Evolutionary conservation across 1,140 invertebrate genomes (phyloP).

Genomic region (Brachionus koreanus): DNA sequence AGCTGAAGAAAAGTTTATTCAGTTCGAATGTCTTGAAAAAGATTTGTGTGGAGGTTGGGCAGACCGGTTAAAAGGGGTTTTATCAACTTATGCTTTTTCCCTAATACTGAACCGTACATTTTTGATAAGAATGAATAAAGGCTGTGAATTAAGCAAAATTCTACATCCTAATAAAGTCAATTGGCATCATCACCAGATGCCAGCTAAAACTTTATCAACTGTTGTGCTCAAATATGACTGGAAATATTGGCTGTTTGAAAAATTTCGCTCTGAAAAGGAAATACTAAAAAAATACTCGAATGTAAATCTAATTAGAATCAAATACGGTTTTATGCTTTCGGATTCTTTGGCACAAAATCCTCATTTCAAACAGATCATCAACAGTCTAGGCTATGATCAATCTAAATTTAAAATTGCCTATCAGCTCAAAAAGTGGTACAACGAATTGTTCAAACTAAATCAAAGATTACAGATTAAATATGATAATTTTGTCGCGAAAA

Average conservation of each 20-base stretch:
- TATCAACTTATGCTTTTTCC: constrained; percentile 38
- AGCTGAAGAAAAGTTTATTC: neutral
- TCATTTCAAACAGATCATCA: neutral
- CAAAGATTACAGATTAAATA: neutral
- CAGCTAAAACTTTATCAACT: neutral
- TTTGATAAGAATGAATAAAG: neutral
- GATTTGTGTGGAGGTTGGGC: constrained; percentile 28
- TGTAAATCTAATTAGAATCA: constrained; percentile 1
- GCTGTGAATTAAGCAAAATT: constrained; percentile 8
- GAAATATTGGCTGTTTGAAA: neutral
- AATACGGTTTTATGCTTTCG: neutral
- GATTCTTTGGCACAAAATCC: neutral
- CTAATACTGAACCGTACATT: constrained; percentile 8
- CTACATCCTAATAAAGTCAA: neutral
- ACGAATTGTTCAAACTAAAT: neutral
- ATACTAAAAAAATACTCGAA: neutral
- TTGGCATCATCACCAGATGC: neutral
- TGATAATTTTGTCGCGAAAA: neutral
- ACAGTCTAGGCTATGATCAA: neutral
- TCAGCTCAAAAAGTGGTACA: constrained; percentile 23
- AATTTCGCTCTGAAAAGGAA: neutral
- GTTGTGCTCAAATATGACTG: neutral
- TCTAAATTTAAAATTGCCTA: neutral
- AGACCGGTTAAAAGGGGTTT: constrained; percentile 15
- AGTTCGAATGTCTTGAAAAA: neutral